Conservation (phyloP, 2,797 vertebrate species). For the Vipera ursinii region DNA sequence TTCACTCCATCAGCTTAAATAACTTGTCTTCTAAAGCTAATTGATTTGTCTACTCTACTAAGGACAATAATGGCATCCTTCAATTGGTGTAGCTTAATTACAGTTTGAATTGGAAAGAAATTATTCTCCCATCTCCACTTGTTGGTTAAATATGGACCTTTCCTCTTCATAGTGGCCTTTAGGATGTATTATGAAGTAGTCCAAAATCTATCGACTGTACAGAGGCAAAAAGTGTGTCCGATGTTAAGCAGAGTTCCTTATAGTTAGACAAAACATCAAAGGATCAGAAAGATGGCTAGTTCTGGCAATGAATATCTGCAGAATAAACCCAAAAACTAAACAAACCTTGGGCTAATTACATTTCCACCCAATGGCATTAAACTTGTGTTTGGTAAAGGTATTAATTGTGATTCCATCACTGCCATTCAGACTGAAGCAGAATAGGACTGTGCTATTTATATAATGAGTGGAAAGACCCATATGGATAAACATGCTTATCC, state of each 20-base stretch:
- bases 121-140: neutral
- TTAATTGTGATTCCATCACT: neutral
- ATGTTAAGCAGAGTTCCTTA: neutral
- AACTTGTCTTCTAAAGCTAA: neutral
- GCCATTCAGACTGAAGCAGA: neutral
- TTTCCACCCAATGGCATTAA: neutral
- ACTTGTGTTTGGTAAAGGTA: neutral
- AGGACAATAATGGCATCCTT: neutral
- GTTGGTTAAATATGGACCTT: neutral
- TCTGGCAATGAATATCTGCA: neutral
- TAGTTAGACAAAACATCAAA: neutral
- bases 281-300: neutral
- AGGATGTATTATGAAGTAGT: neutral
- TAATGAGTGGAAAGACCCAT: conserved; percentile 45
- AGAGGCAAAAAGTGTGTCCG: neutral
- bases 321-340: neutral
- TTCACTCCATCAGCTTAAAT: neutral
- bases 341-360: neutral
- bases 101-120: neutral
- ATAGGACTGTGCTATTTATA: neutral
- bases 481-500: conserved; percentile 44
- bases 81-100: neutral
- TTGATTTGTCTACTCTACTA: neutral
- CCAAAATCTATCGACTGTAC: neutral
- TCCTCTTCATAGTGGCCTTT: neutral